Base-by-base conservation (phyloP, 2,797 vertebrate genomes). In the Gephyroberyx darwinii region DNA sequence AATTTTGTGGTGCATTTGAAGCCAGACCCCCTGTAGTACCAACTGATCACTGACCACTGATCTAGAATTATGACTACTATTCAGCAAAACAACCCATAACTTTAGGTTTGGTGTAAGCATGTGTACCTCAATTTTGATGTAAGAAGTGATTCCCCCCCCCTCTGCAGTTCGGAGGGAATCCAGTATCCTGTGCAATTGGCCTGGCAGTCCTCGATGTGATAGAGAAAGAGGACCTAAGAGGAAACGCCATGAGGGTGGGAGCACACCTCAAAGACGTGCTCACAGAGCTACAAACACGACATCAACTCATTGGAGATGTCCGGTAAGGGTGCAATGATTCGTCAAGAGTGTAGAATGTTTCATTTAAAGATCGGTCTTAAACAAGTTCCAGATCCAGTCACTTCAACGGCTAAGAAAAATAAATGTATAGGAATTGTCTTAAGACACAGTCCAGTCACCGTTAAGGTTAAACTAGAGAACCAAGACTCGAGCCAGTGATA, bases 141-240 rank as follows among this genome's bases (percentile, higher is more conserved):
- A 26, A 26, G 26, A 26, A 26, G 26, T 26, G 26, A 26, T 26
- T 1, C 26, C 26, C 26, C 26, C 26, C 26, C 26, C 26, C 22
- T 0, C 30, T 76, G 71, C 85, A 98, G 97, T 98, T 97, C 85
- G 96, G 96, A 60, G 97, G 97, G 56, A 98, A 95, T 81, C 96
- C 97, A 0, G 96, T 99, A 69, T 98, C 96, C 1, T 98, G 97
- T 78, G 96, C 96, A 0, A 89, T 96, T 67, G 97, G 96, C 43
- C 80, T 98, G 67, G 95, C 96, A 1, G 95, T 99, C 35, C 90
- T 98, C 5, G 94, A 97, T 50, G 94, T 97, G 63, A 93, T 98
- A 22, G 95, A 97, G 77, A 91, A 94, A 35, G 96, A 98, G 76
- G 89, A 95, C 57, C 94, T 99, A 9, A 93, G 93, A 84, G 92